phyloP scores from a whole-genome alignment of 2,797 vertebrate species.

The Syngnathus acus region DNA sequence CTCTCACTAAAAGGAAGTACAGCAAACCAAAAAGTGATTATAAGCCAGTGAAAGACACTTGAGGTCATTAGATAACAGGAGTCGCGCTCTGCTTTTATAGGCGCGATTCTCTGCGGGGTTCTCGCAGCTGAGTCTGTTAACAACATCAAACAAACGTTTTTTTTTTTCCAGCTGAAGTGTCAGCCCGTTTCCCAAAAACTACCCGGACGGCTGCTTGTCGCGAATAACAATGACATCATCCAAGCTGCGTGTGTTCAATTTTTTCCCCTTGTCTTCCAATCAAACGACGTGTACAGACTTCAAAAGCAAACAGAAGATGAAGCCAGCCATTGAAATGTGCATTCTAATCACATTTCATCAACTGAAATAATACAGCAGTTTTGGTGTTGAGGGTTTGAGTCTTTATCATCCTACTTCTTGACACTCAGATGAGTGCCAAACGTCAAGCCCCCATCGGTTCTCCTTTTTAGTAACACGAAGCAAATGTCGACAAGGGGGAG shows the following conservation, averaged over 20 bases:
- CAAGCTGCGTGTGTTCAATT: conserved; percentile 22
- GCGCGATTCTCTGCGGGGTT: conserved; percentile 47
- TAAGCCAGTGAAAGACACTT: conserved; percentile 20
- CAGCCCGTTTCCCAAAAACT: conserved; percentile 21
- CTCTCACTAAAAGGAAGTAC: conserved; percentile 26
- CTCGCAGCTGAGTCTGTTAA: conserved; percentile 54
- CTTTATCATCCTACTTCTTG: conserved; percentile 16
- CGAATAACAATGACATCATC: conserved; percentile 42
- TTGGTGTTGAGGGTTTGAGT: background rate
- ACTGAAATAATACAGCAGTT: background rate
- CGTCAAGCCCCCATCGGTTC: background rate
- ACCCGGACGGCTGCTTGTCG: background rate
- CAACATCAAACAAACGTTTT: conserved; percentile 55
- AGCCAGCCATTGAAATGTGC: background rate
- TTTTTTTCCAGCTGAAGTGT: conserved; percentile 25
- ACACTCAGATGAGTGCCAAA: conserved; percentile 17
- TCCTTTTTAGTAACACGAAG: background rate
- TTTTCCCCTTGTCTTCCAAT: background rate
- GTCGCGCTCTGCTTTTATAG: conserved; percentile 41
- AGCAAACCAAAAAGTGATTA: conserved; percentile 43
- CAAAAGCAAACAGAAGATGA: conserved; percentile 14
- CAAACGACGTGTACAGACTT: conserved; percentile 37
- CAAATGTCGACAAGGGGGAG: background rate
- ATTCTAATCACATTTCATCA: background rate
- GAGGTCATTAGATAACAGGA: conserved; percentile 54